Conservation (phyloP, 2,113 vertebrate genomes). For the Pseudorasbora parva region DNA sequence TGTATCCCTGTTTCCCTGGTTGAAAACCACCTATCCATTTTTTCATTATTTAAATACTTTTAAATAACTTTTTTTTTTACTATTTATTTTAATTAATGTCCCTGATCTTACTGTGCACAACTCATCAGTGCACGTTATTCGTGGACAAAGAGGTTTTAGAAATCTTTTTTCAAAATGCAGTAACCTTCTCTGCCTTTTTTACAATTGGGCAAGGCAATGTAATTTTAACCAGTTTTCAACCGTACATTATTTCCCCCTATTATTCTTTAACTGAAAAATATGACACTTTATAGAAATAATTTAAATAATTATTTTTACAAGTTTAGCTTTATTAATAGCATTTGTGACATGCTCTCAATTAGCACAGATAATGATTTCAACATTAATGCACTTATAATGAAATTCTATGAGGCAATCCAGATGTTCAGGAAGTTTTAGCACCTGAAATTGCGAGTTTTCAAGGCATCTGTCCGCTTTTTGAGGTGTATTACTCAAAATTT, state of each 20-base stretch:
- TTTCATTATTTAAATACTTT: too few relatives aligned
- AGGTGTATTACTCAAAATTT: not conserved
- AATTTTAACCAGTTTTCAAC: not conserved
- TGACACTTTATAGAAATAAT: not conserved
- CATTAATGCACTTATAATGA: not conserved
- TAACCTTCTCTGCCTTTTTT: not conserved
- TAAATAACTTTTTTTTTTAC: too few relatives aligned
- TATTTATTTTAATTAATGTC: not conserved
- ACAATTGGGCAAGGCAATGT: not conserved
- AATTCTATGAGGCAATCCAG: not conserved
- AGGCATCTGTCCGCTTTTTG: not conserved
- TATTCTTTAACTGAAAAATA: not conserved
- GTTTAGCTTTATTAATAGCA: not conserved
- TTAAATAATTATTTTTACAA: not conserved
- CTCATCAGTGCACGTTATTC: not conserved
- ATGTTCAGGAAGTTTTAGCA: not conserved
- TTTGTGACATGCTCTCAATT: not conserved
- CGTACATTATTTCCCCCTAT: not conserved
- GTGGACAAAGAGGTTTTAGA: not conserved
- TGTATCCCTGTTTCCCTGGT: too few relatives aligned
- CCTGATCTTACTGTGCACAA: not conserved
- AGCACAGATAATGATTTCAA: not conserved
- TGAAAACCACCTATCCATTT: not conserved
- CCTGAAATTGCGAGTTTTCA: not conserved
- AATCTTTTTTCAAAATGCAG: not conserved